Evolutionary conservation across 2,888 invertebrate species (phyloP).

Genomic region (Lochmaea capreae): DNA sequence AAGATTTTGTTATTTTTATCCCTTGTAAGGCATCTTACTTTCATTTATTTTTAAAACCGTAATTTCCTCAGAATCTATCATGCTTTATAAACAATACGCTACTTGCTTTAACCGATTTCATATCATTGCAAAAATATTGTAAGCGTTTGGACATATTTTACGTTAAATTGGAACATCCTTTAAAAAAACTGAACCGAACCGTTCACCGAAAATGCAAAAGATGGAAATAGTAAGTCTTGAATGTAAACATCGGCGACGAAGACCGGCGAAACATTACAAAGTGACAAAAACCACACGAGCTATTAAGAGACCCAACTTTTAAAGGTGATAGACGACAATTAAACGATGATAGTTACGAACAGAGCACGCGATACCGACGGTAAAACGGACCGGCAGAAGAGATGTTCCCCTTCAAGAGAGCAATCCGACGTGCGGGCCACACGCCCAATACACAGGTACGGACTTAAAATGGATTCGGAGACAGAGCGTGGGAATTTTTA

Average conservation of each 20-base stretch:
- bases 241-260: constrained; percentile 45
- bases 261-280: constrained; percentile 51
- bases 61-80: neutral
- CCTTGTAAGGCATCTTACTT: too few species aligned
- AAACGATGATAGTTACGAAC: constrained; percentile 52
- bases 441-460: constrained; percentile 39
- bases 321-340: constrained; percentile 55
- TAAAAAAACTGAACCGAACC: constrained; percentile 14
- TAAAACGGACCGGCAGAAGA: constrained; percentile 25
- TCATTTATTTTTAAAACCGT: too few species aligned
- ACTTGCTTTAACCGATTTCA: neutral
- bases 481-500: constrained; percentile 34
- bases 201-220: constrained; percentile 25
- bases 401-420: constrained; percentile 40
- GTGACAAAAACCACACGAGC: constrained; percentile 58
- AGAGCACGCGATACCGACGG: constrained; percentile 49
- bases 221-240: constrained; percentile 42
- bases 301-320: constrained; percentile 53
- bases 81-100: neutral
- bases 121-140: neutral
- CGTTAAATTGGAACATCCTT: neutral
- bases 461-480: neutral
- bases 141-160: neutral
- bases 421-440: constrained; percentile 37
- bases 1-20: too few species aligned